Evolutionary conservation across 2,888 invertebrate species (phyloP).

Genomic region (Eupithecia insigniata): DNA sequence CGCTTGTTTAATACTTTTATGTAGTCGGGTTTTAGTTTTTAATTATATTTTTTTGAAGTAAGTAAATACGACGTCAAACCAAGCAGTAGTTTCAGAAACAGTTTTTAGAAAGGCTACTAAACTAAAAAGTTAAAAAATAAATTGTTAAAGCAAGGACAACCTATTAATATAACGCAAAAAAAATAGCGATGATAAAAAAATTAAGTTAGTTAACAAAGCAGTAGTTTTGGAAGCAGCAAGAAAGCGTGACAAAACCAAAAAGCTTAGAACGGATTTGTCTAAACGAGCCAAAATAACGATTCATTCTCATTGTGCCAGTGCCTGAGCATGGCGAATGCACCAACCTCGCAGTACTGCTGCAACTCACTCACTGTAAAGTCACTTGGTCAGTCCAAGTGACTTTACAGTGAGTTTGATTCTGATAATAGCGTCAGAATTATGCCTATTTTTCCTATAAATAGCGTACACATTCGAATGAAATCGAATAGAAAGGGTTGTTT

Average conservation of each 20-base stretch:
- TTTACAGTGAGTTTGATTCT: too few relatives aligned
- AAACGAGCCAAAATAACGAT: constrained; percentile 46
- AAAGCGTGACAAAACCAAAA: constrained; percentile 21
- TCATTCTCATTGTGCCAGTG: constrained; percentile 47
- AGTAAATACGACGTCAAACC: neutral
- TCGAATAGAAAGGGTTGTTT: neutral
- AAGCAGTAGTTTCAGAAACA: neutral
- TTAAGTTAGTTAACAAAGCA: neutral
- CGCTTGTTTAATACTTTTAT: too few relatives aligned
- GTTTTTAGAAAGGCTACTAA: neutral
- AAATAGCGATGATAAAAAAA: neutral
- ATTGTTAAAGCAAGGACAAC: neutral
- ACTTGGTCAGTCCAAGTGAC: neutral
- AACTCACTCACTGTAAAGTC: constrained; percentile 31
- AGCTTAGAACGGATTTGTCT: constrained; percentile 39
- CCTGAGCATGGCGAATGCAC: constrained; percentile 62
- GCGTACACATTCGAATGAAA: neutral
- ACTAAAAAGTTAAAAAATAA: neutral
- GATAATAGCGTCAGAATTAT: neutral
- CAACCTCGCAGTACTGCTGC: constrained; percentile 45
- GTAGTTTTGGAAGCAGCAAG: neutral
- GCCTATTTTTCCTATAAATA: neutral
- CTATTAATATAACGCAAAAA: neutral
- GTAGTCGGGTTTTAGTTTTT: too few relatives aligned
- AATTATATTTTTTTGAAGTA: too few relatives aligned